phyloP scores from a whole-genome alignment of 35 echinoderm and acorn worm species.

The Apostichopus californicus region DNA sequence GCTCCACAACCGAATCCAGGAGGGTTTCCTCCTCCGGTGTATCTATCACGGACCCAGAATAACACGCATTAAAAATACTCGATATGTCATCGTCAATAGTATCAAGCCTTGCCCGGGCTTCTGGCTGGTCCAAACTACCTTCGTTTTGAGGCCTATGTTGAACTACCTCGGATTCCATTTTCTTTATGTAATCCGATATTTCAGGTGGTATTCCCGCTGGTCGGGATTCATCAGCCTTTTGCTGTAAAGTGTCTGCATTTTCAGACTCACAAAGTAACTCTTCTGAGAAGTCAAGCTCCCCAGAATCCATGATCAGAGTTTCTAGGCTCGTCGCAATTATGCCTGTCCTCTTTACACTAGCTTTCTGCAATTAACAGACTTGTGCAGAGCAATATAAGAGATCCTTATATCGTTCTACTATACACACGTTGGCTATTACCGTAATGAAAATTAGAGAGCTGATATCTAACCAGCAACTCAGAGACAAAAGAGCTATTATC shows the following conservation, averaged over 20 bases:
- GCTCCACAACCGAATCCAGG: not conserved
- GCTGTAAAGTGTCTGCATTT: slow-evolving; percentile 46
- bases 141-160: too few species aligned
- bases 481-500: too few species aligned
- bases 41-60: slow-evolving; percentile 6
- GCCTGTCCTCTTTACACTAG: too few species aligned
- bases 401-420: too few species aligned
- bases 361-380: too few species aligned
- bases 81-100: slow-evolving; percentile 36
- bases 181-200: slow-evolving; percentile 36
- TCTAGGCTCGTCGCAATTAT: too few species aligned
- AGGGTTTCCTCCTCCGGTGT: not conserved
- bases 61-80: slow-evolving; percentile 34
- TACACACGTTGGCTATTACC: too few species aligned
- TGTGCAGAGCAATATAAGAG: too few species aligned
- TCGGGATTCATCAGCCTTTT: slow-evolving; percentile 34
- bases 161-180: slow-evolving; percentile 16
- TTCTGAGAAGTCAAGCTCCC: slow-evolving; percentile 15
- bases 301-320: too few species aligned
- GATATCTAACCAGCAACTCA: too few species aligned
- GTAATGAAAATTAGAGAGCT: too few species aligned
- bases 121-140: not conserved
- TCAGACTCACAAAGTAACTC: slow-evolving; percentile 39
- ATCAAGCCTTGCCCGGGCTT: slow-evolving; percentile 44
- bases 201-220: not conserved